A percentile compares a stretch with the other conserved stretches of the same genome.
These are phyloP conservation scores for Umimayanthus chanpuru DNA, from an alignment of 92 coral and sea anemone species.

Conservation along the genomic window DNA sequence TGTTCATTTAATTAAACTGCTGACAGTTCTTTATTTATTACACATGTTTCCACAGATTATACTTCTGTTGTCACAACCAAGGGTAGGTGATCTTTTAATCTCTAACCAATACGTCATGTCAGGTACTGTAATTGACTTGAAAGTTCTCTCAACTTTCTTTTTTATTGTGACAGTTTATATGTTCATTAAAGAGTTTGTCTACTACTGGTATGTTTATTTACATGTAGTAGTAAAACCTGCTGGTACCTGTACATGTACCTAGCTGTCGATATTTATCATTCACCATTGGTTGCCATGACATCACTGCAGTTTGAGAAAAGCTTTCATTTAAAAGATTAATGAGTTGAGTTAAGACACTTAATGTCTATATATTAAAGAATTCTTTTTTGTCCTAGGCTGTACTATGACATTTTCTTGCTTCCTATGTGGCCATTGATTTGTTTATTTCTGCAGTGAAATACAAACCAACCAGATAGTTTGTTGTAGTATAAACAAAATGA, in stretches of 20 bases:
- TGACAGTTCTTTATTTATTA: not conserved
- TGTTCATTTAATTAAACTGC: not conserved
- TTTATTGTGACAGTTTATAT: not conserved
- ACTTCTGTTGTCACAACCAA: slow-evolving; percentile 61
- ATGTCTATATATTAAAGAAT: no score
- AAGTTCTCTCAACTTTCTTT: not conserved
- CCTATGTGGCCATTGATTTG: no score
- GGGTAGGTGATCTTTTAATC: slow-evolving; percentile 34
- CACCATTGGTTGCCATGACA: not conserved
- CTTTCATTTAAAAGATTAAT: not conserved
- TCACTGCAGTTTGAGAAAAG: not conserved
- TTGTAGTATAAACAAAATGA: no score
- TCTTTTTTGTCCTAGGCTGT: no score
- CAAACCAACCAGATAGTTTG: no score
- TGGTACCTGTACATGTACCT: not conserved
- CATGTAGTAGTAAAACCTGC: not conserved
- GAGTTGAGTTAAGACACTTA: no score
- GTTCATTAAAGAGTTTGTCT: not conserved
- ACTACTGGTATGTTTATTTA: not conserved
- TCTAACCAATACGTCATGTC: not conserved
- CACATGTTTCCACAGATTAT: slow-evolving; percentile 45
- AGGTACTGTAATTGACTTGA: not conserved
- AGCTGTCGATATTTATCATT: not conserved
- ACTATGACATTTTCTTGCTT: no score
- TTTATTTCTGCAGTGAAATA: no score